Conservation (phyloP, 2,888 invertebrate genomes). For the Rhabditoides inermis region DNA sequence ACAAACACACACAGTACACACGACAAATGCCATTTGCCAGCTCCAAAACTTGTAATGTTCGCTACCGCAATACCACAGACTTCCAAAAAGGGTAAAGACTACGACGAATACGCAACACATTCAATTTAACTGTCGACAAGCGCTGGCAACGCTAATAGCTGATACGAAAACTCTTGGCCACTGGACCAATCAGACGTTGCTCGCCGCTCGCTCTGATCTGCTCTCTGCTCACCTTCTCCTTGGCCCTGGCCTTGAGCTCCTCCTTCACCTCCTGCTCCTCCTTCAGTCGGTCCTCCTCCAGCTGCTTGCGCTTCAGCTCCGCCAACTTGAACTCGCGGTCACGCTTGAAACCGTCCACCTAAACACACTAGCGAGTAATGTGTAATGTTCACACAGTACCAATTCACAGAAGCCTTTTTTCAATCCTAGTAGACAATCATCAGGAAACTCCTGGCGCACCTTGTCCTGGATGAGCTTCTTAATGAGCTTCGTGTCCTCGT, state of each 20-base stretch:
- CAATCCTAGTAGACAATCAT: not conserved
- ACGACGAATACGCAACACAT: no score
- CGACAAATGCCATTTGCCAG: no score
- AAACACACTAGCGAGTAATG: not conserved
- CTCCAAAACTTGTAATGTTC: no score
- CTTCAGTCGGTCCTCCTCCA: conserved; percentile 39
- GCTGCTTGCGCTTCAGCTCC: conserved; percentile 41
- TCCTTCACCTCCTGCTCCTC: conserved; percentile 46
- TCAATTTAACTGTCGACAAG: no score
- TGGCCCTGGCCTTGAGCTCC: conserved; percentile 32
- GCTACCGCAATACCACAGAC: no score
- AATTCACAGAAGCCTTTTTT: not conserved
- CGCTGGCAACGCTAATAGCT: conserved; percentile 53
- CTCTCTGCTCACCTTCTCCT: conserved; percentile 15
- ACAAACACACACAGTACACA: no score
- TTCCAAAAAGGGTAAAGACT: no score
- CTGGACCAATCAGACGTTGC: not conserved
- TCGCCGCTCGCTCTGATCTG: not conserved
- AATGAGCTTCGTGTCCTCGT: conserved; percentile 85
- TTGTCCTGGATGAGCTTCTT: conserved; percentile 82
- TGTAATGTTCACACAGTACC: not conserved
- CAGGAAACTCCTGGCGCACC: conserved; percentile 62
- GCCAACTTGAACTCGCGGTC: conserved; percentile 45
- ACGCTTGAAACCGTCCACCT: conserved; percentile 45
- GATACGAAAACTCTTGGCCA: conserved; percentile 12